A percentile compares a stretch with the other conserved stretches of the same genome.
Conservation (phyloP, 2,888 invertebrate genomes). For the Phasia obesa region DNA sequence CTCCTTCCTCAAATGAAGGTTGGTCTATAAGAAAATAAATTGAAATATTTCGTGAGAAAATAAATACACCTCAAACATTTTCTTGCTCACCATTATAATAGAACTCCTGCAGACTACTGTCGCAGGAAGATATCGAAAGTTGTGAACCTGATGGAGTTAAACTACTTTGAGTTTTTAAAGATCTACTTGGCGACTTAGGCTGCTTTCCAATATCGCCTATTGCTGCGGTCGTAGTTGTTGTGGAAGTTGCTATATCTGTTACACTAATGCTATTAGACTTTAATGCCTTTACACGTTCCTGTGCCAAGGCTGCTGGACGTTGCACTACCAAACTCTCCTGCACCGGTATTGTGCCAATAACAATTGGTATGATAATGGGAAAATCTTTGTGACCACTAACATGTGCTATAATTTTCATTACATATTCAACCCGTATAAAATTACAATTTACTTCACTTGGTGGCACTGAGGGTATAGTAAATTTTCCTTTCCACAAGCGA, state of each 20-base stretch:
- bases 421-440: conserved; percentile 71
- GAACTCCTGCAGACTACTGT: conserved; percentile 50
- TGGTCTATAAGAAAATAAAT: conserved; percentile 70
- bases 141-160: conserved; percentile 49
- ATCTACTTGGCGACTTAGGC: conserved; percentile 28
- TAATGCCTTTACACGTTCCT: conserved; percentile 53
- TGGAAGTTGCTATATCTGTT: conserved; percentile 44
- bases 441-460: conserved; percentile 67
- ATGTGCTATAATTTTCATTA: conserved; percentile 65
- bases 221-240: not conserved
- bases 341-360: conserved; percentile 75
- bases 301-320: conserved; percentile 67
- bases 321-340: conserved; percentile 64
- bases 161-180: conserved; percentile 27
- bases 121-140: conserved; percentile 44
- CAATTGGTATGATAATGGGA: conserved; percentile 70
- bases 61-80: not conserved
- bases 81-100: conserved; percentile 44
- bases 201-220: not conserved
- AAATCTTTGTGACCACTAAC: conserved; percentile 67
- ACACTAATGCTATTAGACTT: conserved; percentile 62
- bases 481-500: conserved; percentile 70
- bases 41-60: not conserved
- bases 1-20: conserved; percentile 74
- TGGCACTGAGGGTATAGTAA: conserved; percentile 72